A percentile compares a stretch with the other conserved stretches of the same genome.
Evolutionary conservation across 1,140 invertebrate species (phyloP).

Genomic region (Argopecten irradians): DNA sequence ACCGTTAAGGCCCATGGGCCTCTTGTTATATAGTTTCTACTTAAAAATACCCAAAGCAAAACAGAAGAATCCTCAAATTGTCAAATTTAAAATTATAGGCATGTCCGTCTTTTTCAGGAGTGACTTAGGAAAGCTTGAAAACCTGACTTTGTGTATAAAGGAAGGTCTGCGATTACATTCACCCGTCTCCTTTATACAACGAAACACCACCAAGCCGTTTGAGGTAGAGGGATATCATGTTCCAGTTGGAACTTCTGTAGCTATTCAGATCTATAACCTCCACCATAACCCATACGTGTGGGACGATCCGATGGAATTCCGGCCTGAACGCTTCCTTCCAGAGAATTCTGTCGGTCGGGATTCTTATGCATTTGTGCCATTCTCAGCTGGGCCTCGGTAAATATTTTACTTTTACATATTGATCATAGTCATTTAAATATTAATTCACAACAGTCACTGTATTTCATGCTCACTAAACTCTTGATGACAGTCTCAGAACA

Average conservation of each 20-base stretch:
- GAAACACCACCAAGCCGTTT: slow-evolving; percentile 73
- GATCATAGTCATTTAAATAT: too few relatives aligned
- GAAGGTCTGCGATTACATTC: slow-evolving; percentile 74
- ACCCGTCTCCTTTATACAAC: slow-evolving; percentile 83
- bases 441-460: too few relatives aligned
- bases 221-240: slow-evolving; percentile 41
- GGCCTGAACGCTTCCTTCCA: slow-evolving; percentile 52
- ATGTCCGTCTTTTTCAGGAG: slow-evolving; percentile 53
- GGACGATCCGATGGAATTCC: slow-evolving; percentile 48
- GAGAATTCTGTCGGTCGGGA: slow-evolving; percentile 45
- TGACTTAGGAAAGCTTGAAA: slow-evolving; percentile 67
- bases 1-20: too few relatives aligned
- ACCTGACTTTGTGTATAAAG: slow-evolving; percentile 73
- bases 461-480: too few relatives aligned
- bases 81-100: too few relatives aligned
- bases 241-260: slow-evolving; percentile 39
- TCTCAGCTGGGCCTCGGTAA: slow-evolving; percentile 60
- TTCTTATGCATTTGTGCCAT: slow-evolving; percentile 54
- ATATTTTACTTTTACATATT: too few relatives aligned
- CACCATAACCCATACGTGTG: slow-evolving; percentile 55
- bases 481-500: too few relatives aligned
- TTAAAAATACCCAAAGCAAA: too few relatives aligned
- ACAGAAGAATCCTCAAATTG: too few relatives aligned
- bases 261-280: slow-evolving; percentile 52
- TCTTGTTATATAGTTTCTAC: too few relatives aligned